phyloP scores from a whole-genome alignment of 2,888 invertebrate genomes.

The Ochlodes sylvanus region DNA sequence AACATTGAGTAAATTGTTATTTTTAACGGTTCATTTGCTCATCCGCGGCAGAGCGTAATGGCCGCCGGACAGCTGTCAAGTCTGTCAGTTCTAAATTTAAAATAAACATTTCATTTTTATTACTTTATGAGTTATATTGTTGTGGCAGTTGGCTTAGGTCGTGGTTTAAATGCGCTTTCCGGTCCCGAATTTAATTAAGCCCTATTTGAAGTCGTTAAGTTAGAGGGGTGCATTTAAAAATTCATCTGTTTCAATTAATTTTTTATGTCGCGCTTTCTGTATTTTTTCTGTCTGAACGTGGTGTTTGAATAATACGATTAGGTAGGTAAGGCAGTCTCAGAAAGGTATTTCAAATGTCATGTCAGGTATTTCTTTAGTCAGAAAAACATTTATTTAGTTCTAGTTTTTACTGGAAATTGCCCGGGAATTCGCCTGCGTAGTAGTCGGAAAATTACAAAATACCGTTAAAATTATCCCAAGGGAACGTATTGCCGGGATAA shows the following conservation, averaged over 20 bases:
- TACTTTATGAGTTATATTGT: slow-evolving; percentile 58
- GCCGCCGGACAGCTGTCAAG: slow-evolving; percentile 77
- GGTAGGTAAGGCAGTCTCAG: too few species aligned
- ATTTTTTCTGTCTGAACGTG: not conserved
- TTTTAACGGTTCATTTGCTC: slow-evolving; percentile 77
- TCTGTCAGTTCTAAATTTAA: slow-evolving; percentile 78
- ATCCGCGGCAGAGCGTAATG: slow-evolving; percentile 67
- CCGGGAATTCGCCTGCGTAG: too few species aligned
- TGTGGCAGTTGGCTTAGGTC: slow-evolving; percentile 51
- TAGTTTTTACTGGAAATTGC: too few species aligned
- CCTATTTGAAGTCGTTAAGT: slow-evolving; percentile 46
- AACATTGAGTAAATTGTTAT: slow-evolving; percentile 71
- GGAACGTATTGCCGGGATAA: too few species aligned
- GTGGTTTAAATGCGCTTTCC: slow-evolving; percentile 38
- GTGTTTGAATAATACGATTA: not conserved
- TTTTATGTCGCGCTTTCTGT: not conserved
- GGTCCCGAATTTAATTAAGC: slow-evolving; percentile 47
- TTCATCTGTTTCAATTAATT: slow-evolving; percentile 33
- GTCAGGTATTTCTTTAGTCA: too few species aligned
- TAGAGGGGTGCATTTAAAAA: slow-evolving; percentile 34
- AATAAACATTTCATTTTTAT: slow-evolving; percentile 73
- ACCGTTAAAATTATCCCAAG: too few species aligned
- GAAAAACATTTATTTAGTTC: too few species aligned
- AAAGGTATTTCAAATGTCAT: too few species aligned
- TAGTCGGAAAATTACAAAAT: too few species aligned